These are phyloP conservation scores for Troides aeacus DNA, from an alignment of 2,888 invertebrate genomes.

Conservation along the genomic window DNA sequence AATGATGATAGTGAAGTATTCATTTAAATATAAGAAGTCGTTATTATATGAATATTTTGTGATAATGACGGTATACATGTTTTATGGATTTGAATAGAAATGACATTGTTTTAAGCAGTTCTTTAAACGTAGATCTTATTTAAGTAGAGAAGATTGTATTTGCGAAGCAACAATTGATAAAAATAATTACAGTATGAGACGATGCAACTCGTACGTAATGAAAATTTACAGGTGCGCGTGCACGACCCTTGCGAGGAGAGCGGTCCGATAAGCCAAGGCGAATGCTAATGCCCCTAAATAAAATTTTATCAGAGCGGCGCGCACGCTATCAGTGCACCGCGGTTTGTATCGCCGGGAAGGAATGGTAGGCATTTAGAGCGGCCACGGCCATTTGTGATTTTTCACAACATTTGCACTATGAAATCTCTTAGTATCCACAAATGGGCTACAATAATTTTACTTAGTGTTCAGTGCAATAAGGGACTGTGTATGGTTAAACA, in stretches of 20 bases:
- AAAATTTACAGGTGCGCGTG: constrained; percentile 48
- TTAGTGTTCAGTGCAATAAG: too few species aligned
- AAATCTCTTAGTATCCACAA: background rate
- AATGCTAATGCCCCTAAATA: constrained; percentile 67
- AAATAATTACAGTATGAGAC: constrained; percentile 26
- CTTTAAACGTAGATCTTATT: background rate
- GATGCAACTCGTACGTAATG: constrained; percentile 32
- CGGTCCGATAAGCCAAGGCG: constrained; percentile 56
- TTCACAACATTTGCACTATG: constrained; percentile 23
- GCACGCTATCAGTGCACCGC: constrained; percentile 48
- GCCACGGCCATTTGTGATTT: constrained; percentile 34
- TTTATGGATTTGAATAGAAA: too few species aligned
- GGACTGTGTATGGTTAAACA: too few species aligned
- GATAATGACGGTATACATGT: too few species aligned
- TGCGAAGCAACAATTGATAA: constrained; percentile 15
- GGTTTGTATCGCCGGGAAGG: constrained; percentile 45
- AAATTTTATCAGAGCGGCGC: constrained; percentile 61
- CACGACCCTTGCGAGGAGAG: constrained; percentile 46
- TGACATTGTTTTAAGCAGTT: too few species aligned
- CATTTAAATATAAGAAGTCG: too few species aligned
- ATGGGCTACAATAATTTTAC: too few species aligned
- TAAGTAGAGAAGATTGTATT: background rate
- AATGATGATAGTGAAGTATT: too few species aligned
- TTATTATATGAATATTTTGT: too few species aligned
- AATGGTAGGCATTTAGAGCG: constrained; percentile 43